A percentile compares a stretch with the other conserved stretches of the same genome.
Conservation (phyloP, 2,113 vertebrate species). For the Haemorhous mexicanus region DNA sequence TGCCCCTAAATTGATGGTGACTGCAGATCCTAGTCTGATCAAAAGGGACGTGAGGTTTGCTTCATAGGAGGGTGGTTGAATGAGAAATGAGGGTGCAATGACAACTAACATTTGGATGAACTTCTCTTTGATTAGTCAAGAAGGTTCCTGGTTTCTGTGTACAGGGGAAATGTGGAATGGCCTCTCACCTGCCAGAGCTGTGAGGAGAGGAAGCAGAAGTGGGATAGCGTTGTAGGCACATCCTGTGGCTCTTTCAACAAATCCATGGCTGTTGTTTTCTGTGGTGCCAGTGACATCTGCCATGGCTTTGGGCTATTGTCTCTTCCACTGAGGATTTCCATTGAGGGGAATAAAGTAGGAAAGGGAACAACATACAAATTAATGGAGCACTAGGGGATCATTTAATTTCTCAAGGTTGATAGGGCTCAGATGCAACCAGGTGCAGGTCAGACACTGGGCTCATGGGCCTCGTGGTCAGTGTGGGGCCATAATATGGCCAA, state of each 20-base stretch:
- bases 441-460: neutral
- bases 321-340: neutral
- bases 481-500: neutral
- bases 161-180: neutral
- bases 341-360: neutral
- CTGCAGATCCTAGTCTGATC: neutral
- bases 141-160: neutral
- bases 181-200: neutral
- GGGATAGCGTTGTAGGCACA: neutral
- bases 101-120: constrained; percentile 12
- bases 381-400: neutral
- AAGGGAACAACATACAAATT: neutral
- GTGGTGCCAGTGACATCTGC: neutral
- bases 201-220: constrained; percentile 5
- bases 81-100: neutral
- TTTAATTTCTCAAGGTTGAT: neutral
- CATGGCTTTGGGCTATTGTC: neutral
- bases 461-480: neutral
- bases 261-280: neutral
- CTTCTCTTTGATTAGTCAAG: neutral
- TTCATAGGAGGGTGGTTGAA: neutral
- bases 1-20: neutral
- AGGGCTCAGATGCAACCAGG: neutral
- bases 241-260: constrained; percentile 20
- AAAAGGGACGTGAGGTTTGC: neutral